These are phyloP conservation scores for Cotesia chilonis DNA, from an alignment of 1,140 invertebrate species.

Conservation along the genomic window DNA sequence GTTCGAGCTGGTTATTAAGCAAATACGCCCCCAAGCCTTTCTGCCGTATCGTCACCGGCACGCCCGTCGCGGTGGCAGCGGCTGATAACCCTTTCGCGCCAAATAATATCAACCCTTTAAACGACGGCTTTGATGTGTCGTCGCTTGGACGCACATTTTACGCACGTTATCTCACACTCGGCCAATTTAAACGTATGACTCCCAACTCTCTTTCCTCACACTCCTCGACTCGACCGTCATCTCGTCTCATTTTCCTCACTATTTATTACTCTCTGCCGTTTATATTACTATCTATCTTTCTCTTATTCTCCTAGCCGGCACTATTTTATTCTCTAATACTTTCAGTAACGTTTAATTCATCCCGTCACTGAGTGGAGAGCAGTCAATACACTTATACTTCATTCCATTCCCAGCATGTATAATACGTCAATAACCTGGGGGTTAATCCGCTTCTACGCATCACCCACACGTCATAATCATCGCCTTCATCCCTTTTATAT, in stretches of 20 bases:
- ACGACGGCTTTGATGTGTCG: slow-evolving; percentile 54
- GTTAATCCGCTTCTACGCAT: slow-evolving; percentile 35
- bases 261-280: slow-evolving; percentile 3
- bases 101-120: slow-evolving; percentile 55
- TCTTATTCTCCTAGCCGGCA: too few relatives aligned
- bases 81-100: slow-evolving; percentile 55
- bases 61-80: slow-evolving; percentile 19
- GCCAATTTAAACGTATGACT: slow-evolving; percentile 46
- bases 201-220: slow-evolving; percentile 9
- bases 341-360: not conserved
- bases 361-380: not conserved
- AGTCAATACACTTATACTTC: not conserved
- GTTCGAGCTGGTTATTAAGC: slow-evolving; percentile 55
- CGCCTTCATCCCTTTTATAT: slow-evolving; percentile 35
- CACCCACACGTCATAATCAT: slow-evolving; percentile 47
- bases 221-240: not conserved
- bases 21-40: slow-evolving; percentile 47
- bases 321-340: too few relatives aligned
- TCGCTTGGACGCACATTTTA: slow-evolving; percentile 51
- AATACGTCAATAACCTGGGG: slow-evolving; percentile 32
- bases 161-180: slow-evolving; percentile 35
- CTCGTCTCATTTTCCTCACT: slow-evolving; percentile 9
- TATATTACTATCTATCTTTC: not conserved
- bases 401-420: not conserved
- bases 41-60: slow-evolving; percentile 12